A percentile compares a stretch with the other conserved stretches of the same genome.
Evolutionary conservation across 1,140 invertebrate species (phyloP).

Genomic region (Drosophila parvula): DNA sequence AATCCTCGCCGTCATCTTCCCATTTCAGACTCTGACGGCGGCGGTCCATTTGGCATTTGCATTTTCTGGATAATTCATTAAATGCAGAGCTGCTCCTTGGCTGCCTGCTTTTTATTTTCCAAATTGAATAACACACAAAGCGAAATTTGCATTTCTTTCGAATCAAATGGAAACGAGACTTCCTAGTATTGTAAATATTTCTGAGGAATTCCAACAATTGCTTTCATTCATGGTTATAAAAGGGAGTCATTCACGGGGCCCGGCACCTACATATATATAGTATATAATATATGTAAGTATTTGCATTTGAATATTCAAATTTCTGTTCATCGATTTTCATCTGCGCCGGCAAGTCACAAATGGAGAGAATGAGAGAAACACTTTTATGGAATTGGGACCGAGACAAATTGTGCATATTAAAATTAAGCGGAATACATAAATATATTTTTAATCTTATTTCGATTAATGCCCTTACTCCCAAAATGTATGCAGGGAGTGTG

Average conservation of each 20-base stretch:
- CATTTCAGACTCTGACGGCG: constrained; percentile 30
- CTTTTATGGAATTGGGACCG: constrained; percentile 10
- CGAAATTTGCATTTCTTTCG: constrained; percentile 49
- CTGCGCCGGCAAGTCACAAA: background rate
- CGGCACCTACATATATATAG: constrained; percentile 3
- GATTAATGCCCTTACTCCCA: background rate
- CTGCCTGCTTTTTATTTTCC: constrained; percentile 55
- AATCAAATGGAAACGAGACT: constrained; percentile 35
- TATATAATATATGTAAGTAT: background rate
- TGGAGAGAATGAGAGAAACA: constrained; percentile 9
- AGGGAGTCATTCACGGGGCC: constrained; percentile 13
- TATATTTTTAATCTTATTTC: constrained; percentile 3
- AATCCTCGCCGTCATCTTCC: constrained; percentile 52
- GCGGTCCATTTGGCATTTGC: constrained; percentile 76
- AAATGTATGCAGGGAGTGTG: background rate
- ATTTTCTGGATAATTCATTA: constrained; percentile 67
- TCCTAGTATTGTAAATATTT: constrained; percentile 41
- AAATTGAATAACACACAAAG: constrained; percentile 53
- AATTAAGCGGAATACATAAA: constrained; percentile 1
- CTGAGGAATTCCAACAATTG: constrained; percentile 45
- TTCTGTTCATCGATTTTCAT: constrained; percentile 36
- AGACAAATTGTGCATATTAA: constrained; percentile 10
- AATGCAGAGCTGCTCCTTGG: constrained; percentile 44
- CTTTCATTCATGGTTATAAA: constrained; percentile 37
- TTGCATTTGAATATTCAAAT: constrained; percentile 50